These are phyloP conservation scores for Cerceris rybyensis DNA, from an alignment of 2,888 invertebrate genomes.

Conservation along the genomic window DNA sequence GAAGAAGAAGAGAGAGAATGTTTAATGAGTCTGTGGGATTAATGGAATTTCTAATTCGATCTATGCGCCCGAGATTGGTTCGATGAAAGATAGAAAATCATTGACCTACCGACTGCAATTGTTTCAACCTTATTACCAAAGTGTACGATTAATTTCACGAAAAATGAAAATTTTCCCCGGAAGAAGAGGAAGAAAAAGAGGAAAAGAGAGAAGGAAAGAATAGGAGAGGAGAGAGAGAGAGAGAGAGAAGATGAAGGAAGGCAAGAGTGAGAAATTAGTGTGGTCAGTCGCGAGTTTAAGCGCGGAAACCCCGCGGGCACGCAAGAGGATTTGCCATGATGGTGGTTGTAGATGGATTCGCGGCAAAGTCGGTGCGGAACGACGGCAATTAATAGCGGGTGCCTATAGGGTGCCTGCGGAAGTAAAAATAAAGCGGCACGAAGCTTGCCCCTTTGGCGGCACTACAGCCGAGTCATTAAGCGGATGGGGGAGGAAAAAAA, in stretches of 20 bases:
- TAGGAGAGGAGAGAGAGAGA: too few relatives aligned
- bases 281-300: constrained; percentile 58
- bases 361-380: constrained; percentile 78
- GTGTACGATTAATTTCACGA: too few relatives aligned
- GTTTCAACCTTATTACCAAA: too few relatives aligned
- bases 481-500: constrained; percentile 36
- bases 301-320: constrained; percentile 66
- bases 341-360: constrained; percentile 74
- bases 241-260: background rate
- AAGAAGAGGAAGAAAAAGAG: too few relatives aligned
- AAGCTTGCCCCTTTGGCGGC: constrained; percentile 78
- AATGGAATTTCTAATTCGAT: too few relatives aligned
- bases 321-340: constrained; percentile 54
- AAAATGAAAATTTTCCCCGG: too few relatives aligned
- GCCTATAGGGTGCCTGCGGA: constrained; percentile 79
- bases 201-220: too few relatives aligned
- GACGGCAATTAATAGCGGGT: constrained; percentile 80
- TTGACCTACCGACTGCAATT: too few relatives aligned
- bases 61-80: too few relatives aligned
- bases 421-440: constrained; percentile 79
- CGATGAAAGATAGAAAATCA: too few relatives aligned
- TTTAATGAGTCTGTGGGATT: too few relatives aligned
- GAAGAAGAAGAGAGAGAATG: too few relatives aligned
- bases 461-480: constrained; percentile 77
- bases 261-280: constrained; percentile 54